phyloP scores from a whole-genome alignment of 2,797 vertebrate genomes.

The Pteronotus mesoamericanus region DNA sequence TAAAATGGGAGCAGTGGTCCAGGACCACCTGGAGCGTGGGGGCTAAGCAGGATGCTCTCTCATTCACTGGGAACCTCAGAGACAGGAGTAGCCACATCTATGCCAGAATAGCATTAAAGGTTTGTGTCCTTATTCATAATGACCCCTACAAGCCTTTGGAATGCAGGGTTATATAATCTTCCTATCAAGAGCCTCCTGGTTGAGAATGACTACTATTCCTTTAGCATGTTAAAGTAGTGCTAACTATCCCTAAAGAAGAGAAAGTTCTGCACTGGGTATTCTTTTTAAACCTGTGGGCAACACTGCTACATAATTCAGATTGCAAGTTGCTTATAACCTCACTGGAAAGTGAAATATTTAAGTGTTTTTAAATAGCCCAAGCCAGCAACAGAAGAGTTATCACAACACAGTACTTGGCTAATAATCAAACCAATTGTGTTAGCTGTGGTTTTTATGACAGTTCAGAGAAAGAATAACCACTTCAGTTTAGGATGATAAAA shows the following conservation, averaged over 20 bases:
- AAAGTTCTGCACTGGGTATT: neutral
- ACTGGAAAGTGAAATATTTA: slow-evolving; percentile 26
- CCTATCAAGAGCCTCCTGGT: neutral
- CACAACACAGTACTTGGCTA: neutral
- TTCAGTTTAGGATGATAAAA: neutral
- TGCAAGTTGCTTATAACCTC: neutral
- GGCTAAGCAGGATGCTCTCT: neutral
- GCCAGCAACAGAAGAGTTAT: neutral
- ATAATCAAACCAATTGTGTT: neutral
- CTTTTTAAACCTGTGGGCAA: neutral
- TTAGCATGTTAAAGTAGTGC: neutral
- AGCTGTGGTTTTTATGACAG: neutral
- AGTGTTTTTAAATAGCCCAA: neutral
- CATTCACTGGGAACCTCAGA: neutral
- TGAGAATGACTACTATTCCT: neutral
- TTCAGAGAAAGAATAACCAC: neutral
- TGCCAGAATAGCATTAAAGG: neutral
- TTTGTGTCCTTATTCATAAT: neutral
- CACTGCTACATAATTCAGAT: neutral
- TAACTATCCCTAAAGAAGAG: neutral
- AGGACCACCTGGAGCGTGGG: neutral
- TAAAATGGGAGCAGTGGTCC: neutral
- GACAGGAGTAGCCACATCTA: neutral
- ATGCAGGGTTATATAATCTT: neutral
- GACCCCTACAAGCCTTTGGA: neutral